Evolutionary conservation across 2,888 invertebrate genomes (phyloP), one percentile per base, ranked within the genome.

Genomic region (Laothoe populi): DNA sequence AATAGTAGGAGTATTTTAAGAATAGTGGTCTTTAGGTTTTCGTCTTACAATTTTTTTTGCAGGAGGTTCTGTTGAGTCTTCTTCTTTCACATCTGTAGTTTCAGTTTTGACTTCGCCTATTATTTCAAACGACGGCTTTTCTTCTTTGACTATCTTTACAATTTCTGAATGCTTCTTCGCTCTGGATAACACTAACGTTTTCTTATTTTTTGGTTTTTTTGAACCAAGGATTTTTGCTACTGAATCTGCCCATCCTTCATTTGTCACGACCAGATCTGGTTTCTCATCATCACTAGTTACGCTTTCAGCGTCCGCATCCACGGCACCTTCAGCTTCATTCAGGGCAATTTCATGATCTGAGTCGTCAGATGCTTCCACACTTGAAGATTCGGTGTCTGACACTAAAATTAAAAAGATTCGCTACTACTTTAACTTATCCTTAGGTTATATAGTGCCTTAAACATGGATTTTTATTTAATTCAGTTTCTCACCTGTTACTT

Each of bases 191-290:
- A 97, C 96, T 61, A 96, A 86, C 0, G 95, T 94, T 80, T 96
- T 96, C 73, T 96, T 96, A 46, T 94, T 93, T 83, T 96, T 96
- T 0, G 96, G 96, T 79, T 96, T 96, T 31, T 94, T 95, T 1
- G 95, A 94, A 64, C 94, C 94, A 24, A 98, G 90, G 69, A 98
- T 96, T 86, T 97, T 97, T 7, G 95, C 93, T 79, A 98, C 95
- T 0, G 96, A 97, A 86, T 97, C 95, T 1, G 96, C 97, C 97
- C 97, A 97, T 2, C 95, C 96, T 66, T 94, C 88, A 82, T 96
- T 96, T 0, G 92, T 80, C 60, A 88, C 71, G n/a, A 93, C 63
- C 49, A 73, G 68, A 5, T 75, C 74, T 16, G 70, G 68, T 49
- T 75, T 73, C 13, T 70, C 68, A 45, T 73, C 66, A 26, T 73